Conservation (phyloP, 2,888 invertebrate species). For the Eupithecia insigniata region DNA sequence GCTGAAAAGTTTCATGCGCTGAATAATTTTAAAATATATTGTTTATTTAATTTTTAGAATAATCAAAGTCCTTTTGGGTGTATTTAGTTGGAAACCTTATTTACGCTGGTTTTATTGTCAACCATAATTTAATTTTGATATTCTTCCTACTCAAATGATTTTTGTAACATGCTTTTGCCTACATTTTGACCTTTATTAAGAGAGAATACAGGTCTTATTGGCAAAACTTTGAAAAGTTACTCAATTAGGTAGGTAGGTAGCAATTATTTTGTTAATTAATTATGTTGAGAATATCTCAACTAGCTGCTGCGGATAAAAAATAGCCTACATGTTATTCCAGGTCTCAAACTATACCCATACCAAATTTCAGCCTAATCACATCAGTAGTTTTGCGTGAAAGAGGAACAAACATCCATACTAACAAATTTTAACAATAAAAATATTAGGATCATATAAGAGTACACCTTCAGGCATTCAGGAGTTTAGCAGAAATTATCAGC, state of each 20-base stretch:
- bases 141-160: not conserved
- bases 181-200: too few species aligned
- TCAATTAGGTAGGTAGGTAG: not conserved
- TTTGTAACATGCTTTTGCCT: not conserved
- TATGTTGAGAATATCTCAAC: too few species aligned
- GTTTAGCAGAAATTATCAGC: slow-evolving; percentile 58
- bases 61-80: not conserved
- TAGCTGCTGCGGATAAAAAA: too few species aligned
- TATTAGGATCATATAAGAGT: not conserved
- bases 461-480: slow-evolving; percentile 41
- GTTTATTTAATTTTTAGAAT: not conserved
- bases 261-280: too few species aligned
- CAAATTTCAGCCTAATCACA: too few species aligned
- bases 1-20: not conserved
- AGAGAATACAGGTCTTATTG: not conserved
- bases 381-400: too few species aligned
- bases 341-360: too few species aligned
- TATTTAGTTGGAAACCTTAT: not conserved
- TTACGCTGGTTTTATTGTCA: not conserved
- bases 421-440: too few species aligned
- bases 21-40: not conserved
- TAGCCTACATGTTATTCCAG: too few species aligned
- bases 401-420: too few species aligned
- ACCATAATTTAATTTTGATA: not conserved
- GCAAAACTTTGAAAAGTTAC: slow-evolving; percentile 8